These are phyloP conservation scores for Meloidogyne floridensis DNA, from an alignment of 1,140 invertebrate genomes.

Conservation along the genomic window DNA sequence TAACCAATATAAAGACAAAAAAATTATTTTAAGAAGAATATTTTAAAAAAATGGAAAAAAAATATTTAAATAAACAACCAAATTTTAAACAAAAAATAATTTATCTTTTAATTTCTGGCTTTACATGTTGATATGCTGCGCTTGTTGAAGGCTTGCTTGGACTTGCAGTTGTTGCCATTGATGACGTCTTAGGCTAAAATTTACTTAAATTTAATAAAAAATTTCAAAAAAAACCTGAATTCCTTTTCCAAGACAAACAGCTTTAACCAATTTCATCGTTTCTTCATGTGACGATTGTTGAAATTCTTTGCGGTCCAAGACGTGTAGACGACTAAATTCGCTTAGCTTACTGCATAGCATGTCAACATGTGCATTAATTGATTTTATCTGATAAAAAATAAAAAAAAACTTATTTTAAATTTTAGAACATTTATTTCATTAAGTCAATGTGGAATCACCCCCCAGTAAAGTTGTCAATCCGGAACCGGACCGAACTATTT, in stretches of 20 bases:
- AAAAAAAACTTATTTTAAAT: no score
- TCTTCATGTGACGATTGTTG: constrained; percentile 27
- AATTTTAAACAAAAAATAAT: constrained; percentile 3
- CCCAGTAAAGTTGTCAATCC: no score
- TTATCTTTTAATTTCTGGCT: constrained; percentile 6
- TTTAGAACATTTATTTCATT: no score
- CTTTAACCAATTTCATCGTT: constrained; percentile 29
- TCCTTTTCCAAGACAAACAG: constrained; percentile 34
- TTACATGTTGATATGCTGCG: background rate
- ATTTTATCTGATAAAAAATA: constrained; percentile 30
- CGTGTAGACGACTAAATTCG: constrained; percentile 23
- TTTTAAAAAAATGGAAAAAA: constrained; percentile 1
- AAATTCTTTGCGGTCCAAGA: constrained; percentile 8
- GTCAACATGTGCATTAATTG: constrained; percentile 36
- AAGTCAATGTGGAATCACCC: no score
- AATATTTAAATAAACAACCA: background rate
- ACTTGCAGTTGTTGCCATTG: background rate
- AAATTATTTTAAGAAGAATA: constrained; percentile 20
- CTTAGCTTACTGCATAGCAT: constrained; percentile 16
- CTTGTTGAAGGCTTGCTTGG: background rate
- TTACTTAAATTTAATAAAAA: background rate
- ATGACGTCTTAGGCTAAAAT: constrained; percentile 21
- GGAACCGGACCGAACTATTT: no score
- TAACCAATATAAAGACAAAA: constrained; percentile 9
- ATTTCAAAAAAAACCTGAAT: constrained; percentile 19